phyloP scores from a whole-genome alignment of 2,888 invertebrate species.

The Neoaliturus tenellus region DNA sequence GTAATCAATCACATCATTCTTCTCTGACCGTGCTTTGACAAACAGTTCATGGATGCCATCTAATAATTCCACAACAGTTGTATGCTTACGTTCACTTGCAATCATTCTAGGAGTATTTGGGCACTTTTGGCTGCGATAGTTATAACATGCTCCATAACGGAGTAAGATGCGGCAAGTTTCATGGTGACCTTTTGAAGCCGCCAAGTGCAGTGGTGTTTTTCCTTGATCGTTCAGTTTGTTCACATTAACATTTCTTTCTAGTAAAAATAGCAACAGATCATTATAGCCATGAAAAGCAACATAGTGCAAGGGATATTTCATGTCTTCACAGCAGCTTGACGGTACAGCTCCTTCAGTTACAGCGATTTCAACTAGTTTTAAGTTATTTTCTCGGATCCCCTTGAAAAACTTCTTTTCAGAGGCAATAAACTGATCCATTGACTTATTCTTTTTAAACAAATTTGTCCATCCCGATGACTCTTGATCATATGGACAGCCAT shows the following conservation, averaged over 20 bases:
- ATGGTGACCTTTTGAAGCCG: slow-evolving; percentile 7
- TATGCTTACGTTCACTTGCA: background rate
- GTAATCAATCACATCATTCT: background rate
- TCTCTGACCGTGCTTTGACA: background rate
- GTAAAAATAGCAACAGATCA: background rate
- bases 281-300: slow-evolving; percentile 3
- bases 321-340: background rate
- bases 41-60: background rate
- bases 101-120: slow-evolving; percentile 21
- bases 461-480: background rate
- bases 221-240: background rate
- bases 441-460: background rate
- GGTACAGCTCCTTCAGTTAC: background rate
- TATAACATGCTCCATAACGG: slow-evolving; percentile 26
- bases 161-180: background rate
- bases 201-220: slow-evolving; percentile 6
- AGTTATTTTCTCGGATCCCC: slow-evolving; percentile 14
- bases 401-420: slow-evolving; percentile 8
- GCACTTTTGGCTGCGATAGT: background rate
- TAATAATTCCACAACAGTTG: background rate
- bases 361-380: background rate
- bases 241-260: background rate
- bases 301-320: slow-evolving; percentile 15
- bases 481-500: slow-evolving; percentile 11
- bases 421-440: background rate